Percentiles rank a stretch among this genome's conserved stretches.
These are phyloP conservation scores for Patagioenas fasciata DNA, from an alignment of 2,113 vertebrate species.

Conservation along the genomic window DNA sequence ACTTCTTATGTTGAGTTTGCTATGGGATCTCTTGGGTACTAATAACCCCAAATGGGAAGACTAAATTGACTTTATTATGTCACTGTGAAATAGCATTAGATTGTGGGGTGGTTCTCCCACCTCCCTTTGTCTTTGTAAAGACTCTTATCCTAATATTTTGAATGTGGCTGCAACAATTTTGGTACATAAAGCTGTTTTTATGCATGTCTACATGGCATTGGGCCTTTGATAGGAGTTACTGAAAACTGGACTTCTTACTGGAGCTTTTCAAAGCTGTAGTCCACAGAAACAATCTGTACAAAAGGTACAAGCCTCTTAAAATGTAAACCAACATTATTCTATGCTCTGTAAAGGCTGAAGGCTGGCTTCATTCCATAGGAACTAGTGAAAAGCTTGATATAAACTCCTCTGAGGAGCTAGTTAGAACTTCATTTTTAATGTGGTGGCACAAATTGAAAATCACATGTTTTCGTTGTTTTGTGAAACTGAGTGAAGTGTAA, in stretches of 20 bases:
- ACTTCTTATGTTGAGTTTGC: not conserved
- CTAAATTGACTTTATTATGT: not conserved
- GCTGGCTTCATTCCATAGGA: not conserved
- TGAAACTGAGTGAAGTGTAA: not conserved
- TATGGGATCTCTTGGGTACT: not conserved
- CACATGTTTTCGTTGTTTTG: not conserved
- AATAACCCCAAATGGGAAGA: not conserved
- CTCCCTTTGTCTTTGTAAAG: not conserved
- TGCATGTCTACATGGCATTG: not conserved
- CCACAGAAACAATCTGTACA: not conserved
- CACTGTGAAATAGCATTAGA: not conserved
- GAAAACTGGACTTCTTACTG: not conserved
- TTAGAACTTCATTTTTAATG: not conserved
- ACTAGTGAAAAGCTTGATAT: not conserved
- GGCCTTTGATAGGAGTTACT: not conserved
- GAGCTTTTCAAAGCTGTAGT: not conserved
- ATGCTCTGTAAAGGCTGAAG: not conserved
- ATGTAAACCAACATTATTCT: not conserved
- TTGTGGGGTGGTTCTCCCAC: accelerated
- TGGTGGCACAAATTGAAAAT: not conserved
- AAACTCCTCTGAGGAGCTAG: not conserved
- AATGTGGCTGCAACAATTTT: not conserved
- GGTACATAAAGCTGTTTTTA: not conserved
- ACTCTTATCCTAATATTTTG: not conserved
- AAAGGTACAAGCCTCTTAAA: not conserved